Evolutionary conservation across 1,140 invertebrate species (phyloP).

Genomic region (Heliothis subflexa): DNA sequence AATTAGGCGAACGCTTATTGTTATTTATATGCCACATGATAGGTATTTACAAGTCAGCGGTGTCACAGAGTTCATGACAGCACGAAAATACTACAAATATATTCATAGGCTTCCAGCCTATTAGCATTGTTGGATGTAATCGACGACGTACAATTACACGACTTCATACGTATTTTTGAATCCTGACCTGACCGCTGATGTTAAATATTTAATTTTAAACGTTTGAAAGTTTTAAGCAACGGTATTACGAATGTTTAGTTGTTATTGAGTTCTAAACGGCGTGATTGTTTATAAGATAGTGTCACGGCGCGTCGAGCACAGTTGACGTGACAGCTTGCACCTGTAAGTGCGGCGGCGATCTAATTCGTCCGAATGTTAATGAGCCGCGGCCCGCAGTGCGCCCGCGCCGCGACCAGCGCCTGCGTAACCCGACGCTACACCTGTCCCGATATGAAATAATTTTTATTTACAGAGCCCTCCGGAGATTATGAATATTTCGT

Average conservation of each 20-base stretch:
- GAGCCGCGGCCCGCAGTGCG: slow-evolving; percentile 48
- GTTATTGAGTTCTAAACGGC: slow-evolving; percentile 60
- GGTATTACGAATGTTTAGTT: slow-evolving; percentile 51
- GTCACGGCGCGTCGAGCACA: slow-evolving; percentile 54
- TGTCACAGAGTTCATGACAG: slow-evolving; percentile 53
- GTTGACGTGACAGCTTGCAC: slow-evolving; percentile 69
- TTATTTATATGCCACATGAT: slow-evolving; percentile 69
- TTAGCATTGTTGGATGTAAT: slow-evolving; percentile 44
- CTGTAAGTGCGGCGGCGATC: slow-evolving; percentile 64
- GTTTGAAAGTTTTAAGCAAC: slow-evolving; percentile 12
- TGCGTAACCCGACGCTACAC: slow-evolving; percentile 80
- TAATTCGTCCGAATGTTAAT: slow-evolving; percentile 81
- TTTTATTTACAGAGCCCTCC: slow-evolving; percentile 83
- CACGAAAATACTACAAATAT: slow-evolving; percentile 44
- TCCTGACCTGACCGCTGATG: not conserved
- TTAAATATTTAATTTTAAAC: slow-evolving; percentile 41
- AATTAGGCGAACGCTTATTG: slow-evolving; percentile 77
- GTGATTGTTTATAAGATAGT: slow-evolving; percentile 63
- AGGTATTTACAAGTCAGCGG: slow-evolving; percentile 54
- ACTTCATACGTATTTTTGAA: slow-evolving; percentile 35
- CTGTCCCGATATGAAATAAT: slow-evolving; percentile 81
- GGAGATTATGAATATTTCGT: slow-evolving; percentile 80
- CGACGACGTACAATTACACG: slow-evolving; percentile 19
- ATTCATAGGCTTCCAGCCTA: slow-evolving; percentile 36
- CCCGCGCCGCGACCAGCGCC: slow-evolving; percentile 36